phyloP scores from a whole-genome alignment of 2,797 vertebrate genomes.

The Staurois parvus region DNA sequence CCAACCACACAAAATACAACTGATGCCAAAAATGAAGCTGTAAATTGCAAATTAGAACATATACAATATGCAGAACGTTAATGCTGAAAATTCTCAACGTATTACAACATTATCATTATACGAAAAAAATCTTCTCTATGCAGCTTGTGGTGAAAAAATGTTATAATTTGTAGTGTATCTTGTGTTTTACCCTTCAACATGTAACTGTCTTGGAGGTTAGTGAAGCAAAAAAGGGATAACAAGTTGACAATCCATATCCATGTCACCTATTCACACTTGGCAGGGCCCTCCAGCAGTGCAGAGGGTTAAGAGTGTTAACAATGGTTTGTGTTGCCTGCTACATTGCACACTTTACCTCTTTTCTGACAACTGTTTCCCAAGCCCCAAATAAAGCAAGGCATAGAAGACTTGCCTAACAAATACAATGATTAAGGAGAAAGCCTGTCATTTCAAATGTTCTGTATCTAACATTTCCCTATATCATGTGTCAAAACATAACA shows the following conservation, averaged over 20 bases:
- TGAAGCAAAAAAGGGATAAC: constrained; percentile 43
- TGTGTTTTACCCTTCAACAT: constrained; percentile 30
- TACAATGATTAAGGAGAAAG: constrained; percentile 48
- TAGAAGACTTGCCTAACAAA: constrained; percentile 48
- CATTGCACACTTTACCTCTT: constrained; percentile 11
- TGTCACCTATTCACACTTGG: constrained; percentile 48
- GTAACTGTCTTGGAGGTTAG: constrained; percentile 43
- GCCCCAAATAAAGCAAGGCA: constrained; percentile 38
- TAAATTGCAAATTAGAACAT: not conserved
- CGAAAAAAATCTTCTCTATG: not conserved
- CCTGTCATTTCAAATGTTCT: constrained; percentile 29
- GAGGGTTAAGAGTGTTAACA: constrained; percentile 49
- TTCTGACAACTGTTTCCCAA: constrained; percentile 45
- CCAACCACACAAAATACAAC: not conserved
- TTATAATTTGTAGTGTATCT: not conserved
- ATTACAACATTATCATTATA: not conserved
- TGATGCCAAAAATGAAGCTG: not conserved
- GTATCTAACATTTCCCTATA: constrained; percentile 47
- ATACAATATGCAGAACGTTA: not conserved
- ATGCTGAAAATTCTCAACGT: not conserved
- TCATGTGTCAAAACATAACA: constrained; percentile 51
- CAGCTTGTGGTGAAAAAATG: not conserved
- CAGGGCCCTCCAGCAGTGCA: constrained; percentile 32
- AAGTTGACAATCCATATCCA: constrained; percentile 44
- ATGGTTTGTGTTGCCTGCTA: constrained; percentile 20